Evolutionary conservation across 2,797 vertebrate genomes (phyloP).

Genomic region (Argyrosomus regius): DNA sequence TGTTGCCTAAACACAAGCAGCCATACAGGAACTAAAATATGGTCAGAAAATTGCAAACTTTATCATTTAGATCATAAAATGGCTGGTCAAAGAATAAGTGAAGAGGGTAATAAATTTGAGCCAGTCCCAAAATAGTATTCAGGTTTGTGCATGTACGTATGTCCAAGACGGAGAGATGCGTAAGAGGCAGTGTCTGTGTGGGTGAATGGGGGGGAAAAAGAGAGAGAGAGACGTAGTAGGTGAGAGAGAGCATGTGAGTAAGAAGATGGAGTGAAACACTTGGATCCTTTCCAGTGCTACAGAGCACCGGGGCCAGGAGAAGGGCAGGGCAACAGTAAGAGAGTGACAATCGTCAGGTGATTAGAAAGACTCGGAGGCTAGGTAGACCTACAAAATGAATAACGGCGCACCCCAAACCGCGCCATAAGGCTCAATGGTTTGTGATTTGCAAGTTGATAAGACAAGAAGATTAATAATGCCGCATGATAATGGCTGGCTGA

Average conservation of each 20-base stretch:
- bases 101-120: neutral
- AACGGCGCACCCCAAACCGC: constrained; percentile 98
- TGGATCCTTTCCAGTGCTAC: constrained; percentile 74
- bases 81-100: neutral
- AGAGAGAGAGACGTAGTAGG: neutral
- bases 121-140: neutral
- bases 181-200: constrained; percentile 4
- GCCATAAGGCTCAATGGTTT: constrained; percentile 99
- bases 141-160: neutral
- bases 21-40: neutral
- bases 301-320: constrained; percentile 85
- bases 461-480: constrained; percentile 99
- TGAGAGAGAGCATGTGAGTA: constrained; percentile 12
- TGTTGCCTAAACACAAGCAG: neutral
- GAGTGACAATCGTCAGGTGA: constrained; percentile 98
- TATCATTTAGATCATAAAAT: neutral
- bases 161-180: neutral
- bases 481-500: constrained; percentile 99
- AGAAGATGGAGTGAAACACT: constrained; percentile 49
- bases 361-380: constrained; percentile 98
- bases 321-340: constrained; percentile 93
- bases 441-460: constrained; percentile 99
- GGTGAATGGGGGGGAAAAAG: neutral
- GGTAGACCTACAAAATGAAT: constrained; percentile 99
- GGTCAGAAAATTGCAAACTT: neutral